Evolutionary conservation across 92 coral and sea anemone genomes (phyloP), one percentile per base, ranked within the genome.

Genomic region (Nematostella vectensis): DNA sequence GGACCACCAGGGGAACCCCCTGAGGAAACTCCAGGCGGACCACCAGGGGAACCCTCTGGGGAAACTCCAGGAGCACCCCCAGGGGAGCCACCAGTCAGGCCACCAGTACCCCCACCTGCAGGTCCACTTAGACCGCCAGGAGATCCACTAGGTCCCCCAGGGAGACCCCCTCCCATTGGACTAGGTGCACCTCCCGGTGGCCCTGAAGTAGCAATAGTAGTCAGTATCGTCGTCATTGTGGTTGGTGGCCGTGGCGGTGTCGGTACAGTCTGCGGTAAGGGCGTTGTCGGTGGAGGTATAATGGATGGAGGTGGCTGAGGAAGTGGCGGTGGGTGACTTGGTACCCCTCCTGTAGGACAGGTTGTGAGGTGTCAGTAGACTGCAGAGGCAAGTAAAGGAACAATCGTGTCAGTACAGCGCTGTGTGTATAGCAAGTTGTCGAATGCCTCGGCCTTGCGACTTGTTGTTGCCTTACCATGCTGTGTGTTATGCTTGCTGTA

Each of bases 91-190:
- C 67, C 67, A 26, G 51, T 28, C 27, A 37, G 27, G n/a, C 69
- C 49, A 8, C 58, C 33, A 26, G 71, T 50, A 20, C 50, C 19
- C 23, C 23, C 20, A 6, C 38, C 38, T 22, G 57, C 24, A 17
- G 62, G 61, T 53, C 76, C 65, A 22, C 50, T 47, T 4, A 36
- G 25, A 1, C 54, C 38, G n/a, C 60, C 67, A 15, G 77, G 64
- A 21, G 64, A 15, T 21, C 62, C 43, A 16, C 64, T 51, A 19
- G 69, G 27, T 11, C 25, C 42, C 9, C 59, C 59, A 1, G 81
- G 51, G 12, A 64, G 21, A 3, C 52, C 36, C 13, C 67, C 67
- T 30, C 39, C 28, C 27, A 37, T 48, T 12, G 58, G 31, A 8
- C 58, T 27, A 26, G 71, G 63, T 12, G 42, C 19, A 25, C 23